phyloP scores from a whole-genome alignment of 2,888 invertebrate genomes.

The Xestia xanthographa region DNA sequence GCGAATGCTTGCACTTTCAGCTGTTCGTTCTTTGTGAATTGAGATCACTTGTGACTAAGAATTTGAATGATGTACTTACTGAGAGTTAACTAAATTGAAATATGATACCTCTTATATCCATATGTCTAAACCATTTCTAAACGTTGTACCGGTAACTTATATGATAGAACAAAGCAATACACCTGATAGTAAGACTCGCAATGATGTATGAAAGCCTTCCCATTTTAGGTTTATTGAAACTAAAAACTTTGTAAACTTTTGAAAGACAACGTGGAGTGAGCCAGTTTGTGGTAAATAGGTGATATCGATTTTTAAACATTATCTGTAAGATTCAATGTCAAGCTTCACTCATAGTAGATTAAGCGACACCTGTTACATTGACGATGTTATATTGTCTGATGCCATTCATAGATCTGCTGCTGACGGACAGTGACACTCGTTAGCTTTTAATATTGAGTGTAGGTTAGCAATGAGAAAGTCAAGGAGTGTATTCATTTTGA shows the following conservation, averaged over 20 bases:
- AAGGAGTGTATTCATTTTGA: constrained; percentile 75
- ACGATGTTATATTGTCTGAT: constrained; percentile 54
- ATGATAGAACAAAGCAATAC: background rate
- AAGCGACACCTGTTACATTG: constrained; percentile 86
- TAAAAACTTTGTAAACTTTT: constrained; percentile 9
- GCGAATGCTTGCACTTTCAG: background rate
- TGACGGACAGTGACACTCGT: constrained; percentile 62
- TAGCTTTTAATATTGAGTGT: constrained; percentile 71
- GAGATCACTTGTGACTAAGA: background rate
- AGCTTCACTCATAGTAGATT: constrained; percentile 70
- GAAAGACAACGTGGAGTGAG: constrained; percentile 15
- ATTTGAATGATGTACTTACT: background rate
- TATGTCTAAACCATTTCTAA: background rate
- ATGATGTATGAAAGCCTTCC: background rate
- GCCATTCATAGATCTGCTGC: constrained; percentile 54
- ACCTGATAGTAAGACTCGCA: background rate
- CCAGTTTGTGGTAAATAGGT: constrained; percentile 52
- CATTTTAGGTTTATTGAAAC: background rate
- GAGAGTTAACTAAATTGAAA: background rate
- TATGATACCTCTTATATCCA: background rate
- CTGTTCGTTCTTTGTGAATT: constrained; percentile 16
- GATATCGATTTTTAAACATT: constrained; percentile 75
- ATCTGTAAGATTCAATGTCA: constrained; percentile 75
- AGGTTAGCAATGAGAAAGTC: constrained; percentile 72
- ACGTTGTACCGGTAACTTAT: constrained; percentile 15